Evolutionary conservation across 2,888 invertebrate genomes (phyloP).

Genomic region (Lysandra coridon): DNA sequence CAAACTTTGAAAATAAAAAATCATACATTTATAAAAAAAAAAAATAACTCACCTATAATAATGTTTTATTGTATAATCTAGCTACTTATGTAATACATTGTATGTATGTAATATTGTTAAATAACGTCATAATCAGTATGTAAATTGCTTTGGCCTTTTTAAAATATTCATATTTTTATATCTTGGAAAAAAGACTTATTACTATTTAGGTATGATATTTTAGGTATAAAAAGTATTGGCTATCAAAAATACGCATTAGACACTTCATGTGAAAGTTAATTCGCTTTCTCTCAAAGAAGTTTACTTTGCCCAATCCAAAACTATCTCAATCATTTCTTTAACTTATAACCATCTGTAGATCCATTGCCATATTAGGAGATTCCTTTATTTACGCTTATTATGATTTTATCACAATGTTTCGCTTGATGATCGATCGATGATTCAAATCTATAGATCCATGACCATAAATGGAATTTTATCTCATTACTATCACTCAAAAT

Average conservation of each 20-base stretch:
- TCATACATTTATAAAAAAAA: no score
- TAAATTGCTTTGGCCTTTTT: background rate
- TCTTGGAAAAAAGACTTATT: background rate
- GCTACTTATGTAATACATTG: background rate
- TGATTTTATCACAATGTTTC: background rate
- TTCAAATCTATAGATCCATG: background rate
- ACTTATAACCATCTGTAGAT: background rate
- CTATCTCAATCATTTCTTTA: background rate
- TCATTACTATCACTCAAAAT: background rate
- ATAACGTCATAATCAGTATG: constrained; percentile 8
- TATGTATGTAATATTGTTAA: background rate
- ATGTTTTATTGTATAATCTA: background rate
- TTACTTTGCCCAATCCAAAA: background rate
- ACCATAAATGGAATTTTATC: background rate
- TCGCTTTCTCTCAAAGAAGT: background rate
- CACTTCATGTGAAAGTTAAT: background rate
- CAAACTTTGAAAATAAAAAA: background rate
- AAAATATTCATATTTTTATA: background rate
- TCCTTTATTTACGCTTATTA: background rate
- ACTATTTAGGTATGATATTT: background rate
- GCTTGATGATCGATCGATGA: no score
- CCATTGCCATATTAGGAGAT: background rate
- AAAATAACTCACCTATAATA: background rate
- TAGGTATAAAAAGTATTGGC: background rate
- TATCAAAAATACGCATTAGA: background rate